Base-by-base conservation (phyloP, 2,888 invertebrate genomes). In the Oscheius sp. region DNA sequence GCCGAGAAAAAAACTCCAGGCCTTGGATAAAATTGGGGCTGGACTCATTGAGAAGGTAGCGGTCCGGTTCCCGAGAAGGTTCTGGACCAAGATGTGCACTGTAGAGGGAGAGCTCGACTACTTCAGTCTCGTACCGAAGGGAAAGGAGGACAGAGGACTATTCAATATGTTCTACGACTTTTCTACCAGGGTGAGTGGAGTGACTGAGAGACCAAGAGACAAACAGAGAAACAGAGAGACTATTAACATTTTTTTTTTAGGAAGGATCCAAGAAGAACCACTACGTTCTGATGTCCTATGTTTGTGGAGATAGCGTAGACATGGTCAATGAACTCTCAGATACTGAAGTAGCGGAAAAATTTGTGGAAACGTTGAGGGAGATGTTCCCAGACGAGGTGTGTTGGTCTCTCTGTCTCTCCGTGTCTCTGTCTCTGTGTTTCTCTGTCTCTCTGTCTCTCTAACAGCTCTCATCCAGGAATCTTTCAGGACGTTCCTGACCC, bases 161-260 rank as follows among this genome's bases (percentile, higher is more conserved):
- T 91, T 91, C 86, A 90, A 89, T 78, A 89, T 91, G 55, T 91
- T 91, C 82, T 90, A 90, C 83, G 90, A 91, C 82, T 85, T 91
- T 63, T 86, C 90, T 1, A 80, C 84, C n/a, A 76, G 85, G 76
- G 89, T 88, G 75, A 63, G 51, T 47, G 42, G 42, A 42, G 42
- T 21, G 21, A 21, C 21, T 21, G 21, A 21, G 21, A 21, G 59
- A 7, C 29, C 47, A 42, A 10, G 2, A 21, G 21, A 21, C 21
- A 21, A 21, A 62, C 37, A 10, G 33, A 7, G 9, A 58, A 33
- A n/a, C 1, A 29, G 48, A 63, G 5, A n/a, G 62, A 11, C 48
- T 55, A 2, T 32, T 21, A 21, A 79, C 81, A 58, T 73, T 76
- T 53, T 75, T 71, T 21, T 75, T 73, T 3, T 13, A 59, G 35